Base-by-base conservation (phyloP, 2,888 invertebrate genomes). In the Harpagoxenus sublaevis region DNA sequence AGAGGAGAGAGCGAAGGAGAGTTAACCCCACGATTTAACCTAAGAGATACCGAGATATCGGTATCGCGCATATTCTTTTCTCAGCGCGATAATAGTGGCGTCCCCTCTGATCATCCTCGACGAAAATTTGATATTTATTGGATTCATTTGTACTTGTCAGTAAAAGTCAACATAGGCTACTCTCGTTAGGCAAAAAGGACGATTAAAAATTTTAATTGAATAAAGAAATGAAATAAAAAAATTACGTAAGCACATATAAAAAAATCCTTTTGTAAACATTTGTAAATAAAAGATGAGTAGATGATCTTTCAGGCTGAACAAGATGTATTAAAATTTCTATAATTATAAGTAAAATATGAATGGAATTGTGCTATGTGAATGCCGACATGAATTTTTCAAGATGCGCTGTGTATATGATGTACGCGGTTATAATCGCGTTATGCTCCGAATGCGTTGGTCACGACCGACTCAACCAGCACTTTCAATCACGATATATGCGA, bases 1-100 rank as follows among this genome's bases (percentile, higher is more conserved):
- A 74, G 86, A 70, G 75, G 77, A 68, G 79, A 23, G 35, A 53
- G 51, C 51, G 70, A 63, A 81, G 84, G 81, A 68, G 87, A 87
- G 86, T 91, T 89, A 88, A 92, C 91, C 92, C 74, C 87, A 85
- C 87, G 92, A 81, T 87, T 91, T 91, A 92, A 91, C 91, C 89
- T 83, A 63, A 75, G 78, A 87, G 91, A 90, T 91, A 87, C 39
- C 15, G 18, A 79, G 88, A 87, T 89, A 90, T 86, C 85, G 77
- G 75, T 68, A 86, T 85, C 82, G 23, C 45, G 65, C 35, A 35
- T 35, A 35, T 57, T 62, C 39, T 63, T 51, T 71, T 71, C 78
- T 81, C 65, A 81, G 73, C 39, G 15, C 71, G 12, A 78, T 63
- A 53, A 51, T 66, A n/a, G 55, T 23, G 74, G 51, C 51, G 79